These are phyloP conservation scores for Hirtodrosophila cameraria DNA, from an alignment of 2,888 invertebrate species.

Conservation along the genomic window DNA sequence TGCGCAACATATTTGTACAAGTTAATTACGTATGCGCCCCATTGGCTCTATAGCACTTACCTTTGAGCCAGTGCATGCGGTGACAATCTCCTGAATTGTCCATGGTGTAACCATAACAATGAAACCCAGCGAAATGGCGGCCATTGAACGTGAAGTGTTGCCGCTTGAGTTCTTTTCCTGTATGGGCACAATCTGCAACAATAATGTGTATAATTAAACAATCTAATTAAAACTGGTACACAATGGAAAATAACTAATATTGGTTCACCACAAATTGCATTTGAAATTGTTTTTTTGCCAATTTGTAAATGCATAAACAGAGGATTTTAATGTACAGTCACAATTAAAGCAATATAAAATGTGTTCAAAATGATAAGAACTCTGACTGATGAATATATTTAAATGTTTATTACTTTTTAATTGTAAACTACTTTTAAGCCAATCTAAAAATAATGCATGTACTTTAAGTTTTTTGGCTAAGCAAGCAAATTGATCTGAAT, in stretches of 20 bases:
- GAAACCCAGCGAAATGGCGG: constrained; percentile 95
- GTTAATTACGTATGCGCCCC: constrained; percentile 59
- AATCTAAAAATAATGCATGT: too few relatives aligned
- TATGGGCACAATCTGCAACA: constrained; percentile 82
- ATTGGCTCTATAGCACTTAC: constrained; percentile 81
- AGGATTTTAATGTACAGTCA: neutral
- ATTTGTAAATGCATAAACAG: neutral
- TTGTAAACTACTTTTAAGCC: too few relatives aligned
- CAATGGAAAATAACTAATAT: neutral
- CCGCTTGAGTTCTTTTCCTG: constrained; percentile 87
- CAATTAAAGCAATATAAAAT: neutral
- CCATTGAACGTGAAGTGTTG: constrained; percentile 94
- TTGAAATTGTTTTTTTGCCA: neutral
- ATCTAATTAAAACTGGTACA: constrained; percentile 28
- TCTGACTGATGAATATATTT: too few relatives aligned
- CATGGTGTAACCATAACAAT: constrained; percentile 96
- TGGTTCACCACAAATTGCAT: neutral
- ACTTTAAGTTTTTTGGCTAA: too few relatives aligned
- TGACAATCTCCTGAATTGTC: constrained; percentile 95
- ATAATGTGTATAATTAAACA: constrained; percentile 21
- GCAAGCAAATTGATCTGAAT: too few relatives aligned
- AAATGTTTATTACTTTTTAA: too few relatives aligned
- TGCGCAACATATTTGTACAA: constrained; percentile 22
- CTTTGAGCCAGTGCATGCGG: constrained; percentile 94
- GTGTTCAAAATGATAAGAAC: too few relatives aligned